Base-by-base conservation (phyloP, 2,888 invertebrate species). In the Thereva nobilitata region DNA sequence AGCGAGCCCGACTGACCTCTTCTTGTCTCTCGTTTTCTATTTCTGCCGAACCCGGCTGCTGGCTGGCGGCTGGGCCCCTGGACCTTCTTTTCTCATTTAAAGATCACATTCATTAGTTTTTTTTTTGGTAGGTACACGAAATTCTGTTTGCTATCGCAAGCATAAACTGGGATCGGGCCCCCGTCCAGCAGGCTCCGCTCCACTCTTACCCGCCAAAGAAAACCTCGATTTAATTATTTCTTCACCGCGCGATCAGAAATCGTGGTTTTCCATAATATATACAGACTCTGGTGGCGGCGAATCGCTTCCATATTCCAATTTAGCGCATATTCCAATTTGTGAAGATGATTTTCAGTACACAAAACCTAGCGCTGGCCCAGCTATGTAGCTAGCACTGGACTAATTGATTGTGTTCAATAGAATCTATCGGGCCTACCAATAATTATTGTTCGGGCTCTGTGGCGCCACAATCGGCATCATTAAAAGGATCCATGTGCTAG, bases 381-480 rank as follows among this genome's bases (percentile, higher is more conserved):
- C 6, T 8, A 7, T 34, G 3, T 47, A 23, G 47, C 6, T 49
- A 38, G 12, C 45, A 59, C 59, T 47, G 44, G 42, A 41, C 63
- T 63, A 63, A 63, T 63, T 63, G 63, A 63, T 63, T 63, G 42
- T 37, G 42, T 52, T 52, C 63, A 63, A 63, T 63, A 52, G 50
- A 35, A 52, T 41, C 41, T 52, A 52, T 52, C 44, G 42, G 42
- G 42, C 35, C 35, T 35, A 53, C 10, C 41, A 49, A 63, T 63
- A 52, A 63, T 63, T 64, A 53, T 42, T 64, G 23, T 23, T 23
- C 35, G 10, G 53, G 44, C 53, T 64, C 54, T 54, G 23, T 40
- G 64, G 64, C 64, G 64, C 64, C 64, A 64, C 23, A 45, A 54
- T 64, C 64, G 64, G 64, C 54, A 53, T 55, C 64, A 54, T 64